Base-by-base conservation (phyloP, 2,113 vertebrate genomes). In the Sclerurus mexicanus region DNA sequence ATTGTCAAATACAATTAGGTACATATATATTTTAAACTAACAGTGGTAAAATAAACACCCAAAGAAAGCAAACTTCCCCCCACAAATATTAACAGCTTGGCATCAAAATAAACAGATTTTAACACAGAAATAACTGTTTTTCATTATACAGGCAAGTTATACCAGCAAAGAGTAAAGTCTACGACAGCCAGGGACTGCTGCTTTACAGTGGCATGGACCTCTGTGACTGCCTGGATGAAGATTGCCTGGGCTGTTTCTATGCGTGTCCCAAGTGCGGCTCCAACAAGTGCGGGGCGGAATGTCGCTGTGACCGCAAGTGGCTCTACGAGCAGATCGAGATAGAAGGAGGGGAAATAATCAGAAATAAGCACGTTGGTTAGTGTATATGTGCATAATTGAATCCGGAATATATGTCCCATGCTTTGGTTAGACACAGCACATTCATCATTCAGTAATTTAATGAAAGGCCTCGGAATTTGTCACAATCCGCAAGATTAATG, bases 281-380 rank as follows among this genome's bases (percentile, higher is more conserved):
- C 3, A 98, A 98, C 96, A 99, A 99, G 77, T 99, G 99, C 3
- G 99, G 99, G 20, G 98, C 98, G 0, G 99, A 99, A 37, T 99
- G 99, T 63, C 99, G 99, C 94, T 99, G 99, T 14, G 99, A 99
- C 97, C 98, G 99, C 95, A 99, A 99, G 97, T 99, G 99, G 99
- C 97, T 99, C 0, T 99, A 99, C 52, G 99, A 99, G 91, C 99
- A 99, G 93, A 99, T 99, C 74, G 99, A 99, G 93, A 99, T 99
- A 12, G 99, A 99, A 96, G 99, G 99, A 3, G 99, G 99, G 5
- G 99, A 99, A 93, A 98, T 99, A 91, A 99, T 99, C 81, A 98
- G 98, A 53, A 99, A 99, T 81, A 99, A 99, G 93, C 99, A 98
- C 5, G 98, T 96, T 40, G 79, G 97, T 49, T 99, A 98, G 93